Percentiles rank a stretch among this genome's conserved stretches.
These are phyloP conservation scores for Acanthosoma haemorrhoidale DNA, from an alignment of 2,888 invertebrate genomes.

Conservation along the genomic window DNA sequence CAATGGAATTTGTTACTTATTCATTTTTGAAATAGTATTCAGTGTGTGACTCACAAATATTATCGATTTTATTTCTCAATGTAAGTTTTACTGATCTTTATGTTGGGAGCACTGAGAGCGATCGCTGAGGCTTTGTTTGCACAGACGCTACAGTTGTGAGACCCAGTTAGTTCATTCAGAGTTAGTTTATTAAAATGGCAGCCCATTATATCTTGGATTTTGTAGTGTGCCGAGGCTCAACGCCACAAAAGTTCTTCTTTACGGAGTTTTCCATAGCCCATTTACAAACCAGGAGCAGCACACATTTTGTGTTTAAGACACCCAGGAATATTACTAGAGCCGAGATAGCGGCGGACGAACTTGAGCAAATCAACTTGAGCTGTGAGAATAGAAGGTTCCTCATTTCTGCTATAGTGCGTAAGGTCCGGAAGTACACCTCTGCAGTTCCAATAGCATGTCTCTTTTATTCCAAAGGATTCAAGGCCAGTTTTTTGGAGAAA, in stretches of 20 bases:
- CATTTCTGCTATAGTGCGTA: neutral
- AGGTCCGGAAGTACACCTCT: neutral
- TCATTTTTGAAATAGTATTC: no score
- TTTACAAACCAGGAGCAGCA: neutral
- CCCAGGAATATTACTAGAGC: accelerated
- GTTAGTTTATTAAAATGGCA: no score
- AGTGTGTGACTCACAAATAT: no score
- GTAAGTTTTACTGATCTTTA: no score
- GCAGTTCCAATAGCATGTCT: no score
- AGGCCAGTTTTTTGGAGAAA: neutral
- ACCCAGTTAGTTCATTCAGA: no score
- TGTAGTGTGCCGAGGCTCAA: neutral
- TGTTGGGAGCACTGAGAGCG: no score
- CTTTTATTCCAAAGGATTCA: neutral
- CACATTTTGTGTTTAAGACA: neutral
- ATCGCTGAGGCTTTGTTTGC: no score
- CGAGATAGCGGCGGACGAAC: neutral
- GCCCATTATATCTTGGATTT: neutral
- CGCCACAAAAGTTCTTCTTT: neutral
- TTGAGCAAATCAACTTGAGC: neutral
- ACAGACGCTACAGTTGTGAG: no score
- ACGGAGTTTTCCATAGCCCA: neutral
- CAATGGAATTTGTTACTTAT: no score
- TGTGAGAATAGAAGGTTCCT: neutral
- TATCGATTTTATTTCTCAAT: no score